A percentile compares a stretch with the other conserved stretches of the same genome.
Evolutionary conservation across 2,888 invertebrate species (phyloP).

Genomic region (Lasioglossum pauxillum): DNA sequence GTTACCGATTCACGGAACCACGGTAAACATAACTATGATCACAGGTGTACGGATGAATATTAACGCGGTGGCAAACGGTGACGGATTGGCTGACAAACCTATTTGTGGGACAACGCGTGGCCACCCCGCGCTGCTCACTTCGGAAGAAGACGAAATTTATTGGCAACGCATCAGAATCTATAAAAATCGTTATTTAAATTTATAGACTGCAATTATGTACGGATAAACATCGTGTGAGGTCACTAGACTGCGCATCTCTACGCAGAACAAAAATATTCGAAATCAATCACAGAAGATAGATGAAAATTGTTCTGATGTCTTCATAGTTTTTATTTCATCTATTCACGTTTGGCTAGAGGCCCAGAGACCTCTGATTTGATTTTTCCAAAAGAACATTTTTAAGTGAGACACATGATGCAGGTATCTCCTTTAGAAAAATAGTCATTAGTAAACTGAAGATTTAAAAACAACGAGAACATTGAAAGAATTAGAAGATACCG

Average conservation of each 20-base stretch:
- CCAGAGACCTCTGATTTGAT: too few relatives aligned
- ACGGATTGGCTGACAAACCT: not conserved
- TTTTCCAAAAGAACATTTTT: not conserved
- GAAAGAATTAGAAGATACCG: not conserved
- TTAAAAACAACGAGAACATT: not conserved
- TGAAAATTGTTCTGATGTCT: too few relatives aligned
- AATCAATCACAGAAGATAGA: not conserved
- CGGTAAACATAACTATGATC: slow-evolving; percentile 7
- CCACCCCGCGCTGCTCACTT: not conserved
- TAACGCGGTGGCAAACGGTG: not conserved
- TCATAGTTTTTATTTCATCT: too few relatives aligned
- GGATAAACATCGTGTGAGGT: not conserved
- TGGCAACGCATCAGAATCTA: not conserved
- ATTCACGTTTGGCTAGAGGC: too few relatives aligned
- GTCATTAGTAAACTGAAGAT: not conserved
- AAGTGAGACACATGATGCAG: not conserved
- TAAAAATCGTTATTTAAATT: not conserved
- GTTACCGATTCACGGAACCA: not conserved
- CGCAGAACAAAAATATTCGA: not conserved
- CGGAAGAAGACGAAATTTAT: not conserved
- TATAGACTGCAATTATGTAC: not conserved
- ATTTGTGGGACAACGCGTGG: not conserved
- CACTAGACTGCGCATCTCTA: not conserved
- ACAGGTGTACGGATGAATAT: not conserved
- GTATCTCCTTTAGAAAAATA: too few relatives aligned